Conservation (phyloP, 2,113 vertebrate genomes). For the Lates calcarifer region DNA sequence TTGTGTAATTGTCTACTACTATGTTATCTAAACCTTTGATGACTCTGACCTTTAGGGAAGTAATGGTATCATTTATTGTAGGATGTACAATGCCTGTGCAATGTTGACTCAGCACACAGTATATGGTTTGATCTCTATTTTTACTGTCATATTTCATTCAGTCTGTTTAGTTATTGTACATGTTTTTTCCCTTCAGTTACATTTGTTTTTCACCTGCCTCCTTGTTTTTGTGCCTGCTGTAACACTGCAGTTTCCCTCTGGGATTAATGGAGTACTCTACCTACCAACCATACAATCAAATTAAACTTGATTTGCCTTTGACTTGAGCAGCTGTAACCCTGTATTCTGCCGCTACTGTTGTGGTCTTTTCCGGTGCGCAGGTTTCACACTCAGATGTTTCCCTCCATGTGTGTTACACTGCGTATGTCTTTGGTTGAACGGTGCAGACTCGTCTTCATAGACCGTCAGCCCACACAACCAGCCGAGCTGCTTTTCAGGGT, state of each 20-base stretch:
- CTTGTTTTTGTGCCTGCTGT: not conserved
- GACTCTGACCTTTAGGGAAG: too few relatives aligned
- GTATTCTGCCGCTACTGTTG: not conserved
- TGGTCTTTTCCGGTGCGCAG: not conserved
- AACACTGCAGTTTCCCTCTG: not conserved
- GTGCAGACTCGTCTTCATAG: accelerated
- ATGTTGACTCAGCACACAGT: too few relatives aligned
- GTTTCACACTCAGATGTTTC: not conserved
- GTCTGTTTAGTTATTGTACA: not conserved
- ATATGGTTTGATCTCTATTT: too few relatives aligned
- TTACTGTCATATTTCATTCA: not conserved
- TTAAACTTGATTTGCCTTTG: not conserved
- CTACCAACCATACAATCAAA: not conserved
- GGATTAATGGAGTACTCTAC: not conserved
- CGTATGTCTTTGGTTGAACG: not conserved
- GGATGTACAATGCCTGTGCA: too few relatives aligned
- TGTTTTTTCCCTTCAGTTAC: not conserved
- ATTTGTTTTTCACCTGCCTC: not conserved
- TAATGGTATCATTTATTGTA: too few relatives aligned
- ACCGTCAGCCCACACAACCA: not conserved
- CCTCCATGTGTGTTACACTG: not conserved
- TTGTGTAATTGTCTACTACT: too few relatives aligned
- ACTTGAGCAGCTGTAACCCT: not conserved
- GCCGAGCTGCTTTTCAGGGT: not conserved
- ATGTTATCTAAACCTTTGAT: too few relatives aligned